A percentile compares a stretch with the other conserved stretches of the same genome.
Evolutionary conservation across 2,888 invertebrate genomes (phyloP).

Genomic region (Syrphus vitripennis): DNA sequence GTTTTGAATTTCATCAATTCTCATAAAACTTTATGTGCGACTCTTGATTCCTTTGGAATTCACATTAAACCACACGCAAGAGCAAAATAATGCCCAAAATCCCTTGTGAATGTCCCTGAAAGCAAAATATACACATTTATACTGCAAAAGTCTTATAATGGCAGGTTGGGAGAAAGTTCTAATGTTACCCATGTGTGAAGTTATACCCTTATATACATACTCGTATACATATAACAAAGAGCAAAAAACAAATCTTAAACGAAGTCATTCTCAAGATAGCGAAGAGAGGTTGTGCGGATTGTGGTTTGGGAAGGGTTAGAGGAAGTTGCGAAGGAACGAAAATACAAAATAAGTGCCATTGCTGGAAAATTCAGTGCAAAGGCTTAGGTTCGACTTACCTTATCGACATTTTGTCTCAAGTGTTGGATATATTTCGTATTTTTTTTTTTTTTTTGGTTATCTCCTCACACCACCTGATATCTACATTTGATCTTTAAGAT

Average conservation of each 20-base stretch:
- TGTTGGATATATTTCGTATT: constrained; percentile 19
- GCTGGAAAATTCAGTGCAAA: constrained; percentile 30
- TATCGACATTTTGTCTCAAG: constrained; percentile 62
- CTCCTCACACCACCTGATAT: neutral
- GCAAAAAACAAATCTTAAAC: constrained; percentile 16
- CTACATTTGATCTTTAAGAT: constrained; percentile 41
- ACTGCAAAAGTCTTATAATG: neutral
- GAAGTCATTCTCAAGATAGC: neutral
- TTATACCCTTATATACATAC: neutral
- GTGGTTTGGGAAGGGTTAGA: neutral
- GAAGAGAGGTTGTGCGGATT: neutral
- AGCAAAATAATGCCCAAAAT: constrained; percentile 35
- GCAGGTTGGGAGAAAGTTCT: neutral
- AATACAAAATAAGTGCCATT: constrained; percentile 54
- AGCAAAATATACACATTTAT: constrained; percentile 11
- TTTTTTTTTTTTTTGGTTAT: constrained; percentile 19
- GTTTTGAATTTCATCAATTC: constrained; percentile 70
- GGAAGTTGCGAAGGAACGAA: neutral
- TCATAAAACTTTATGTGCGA: constrained; percentile 67
- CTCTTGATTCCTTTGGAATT: constrained; percentile 61
- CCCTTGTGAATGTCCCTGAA: constrained; percentile 19
- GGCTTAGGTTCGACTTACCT: constrained; percentile 25
- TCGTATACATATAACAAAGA: neutral
- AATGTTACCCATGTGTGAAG: constrained; percentile 30
- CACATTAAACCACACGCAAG: constrained; percentile 54